These are phyloP conservation scores for Oreochromis grahami DNA, from an alignment of 2,797 vertebrate genomes.

Conservation along the genomic window DNA sequence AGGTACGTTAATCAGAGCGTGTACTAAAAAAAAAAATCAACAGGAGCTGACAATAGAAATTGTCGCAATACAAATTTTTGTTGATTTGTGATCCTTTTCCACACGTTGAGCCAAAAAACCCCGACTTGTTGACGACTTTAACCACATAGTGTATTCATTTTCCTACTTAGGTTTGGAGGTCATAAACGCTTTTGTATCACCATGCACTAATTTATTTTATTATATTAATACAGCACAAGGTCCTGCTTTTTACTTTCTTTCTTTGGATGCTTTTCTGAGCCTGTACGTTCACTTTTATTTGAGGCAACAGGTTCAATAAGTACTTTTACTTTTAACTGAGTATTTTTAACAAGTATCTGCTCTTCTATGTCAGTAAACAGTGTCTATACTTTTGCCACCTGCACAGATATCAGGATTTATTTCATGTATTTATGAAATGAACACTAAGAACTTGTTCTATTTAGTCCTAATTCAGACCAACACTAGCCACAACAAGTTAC, in stretches of 20 bases:
- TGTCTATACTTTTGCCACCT: background rate
- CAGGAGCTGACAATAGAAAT: no score
- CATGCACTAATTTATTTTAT: background rate
- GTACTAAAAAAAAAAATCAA: no score
- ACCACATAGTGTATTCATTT: background rate
- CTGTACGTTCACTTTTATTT: background rate
- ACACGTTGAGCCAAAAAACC: no score
- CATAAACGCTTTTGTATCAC: background rate
- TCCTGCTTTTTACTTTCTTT: background rate
- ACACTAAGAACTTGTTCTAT: background rate
- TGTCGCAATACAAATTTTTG: no score
- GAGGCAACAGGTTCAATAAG: background rate
- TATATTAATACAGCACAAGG: background rate
- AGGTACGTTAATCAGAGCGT: no score
- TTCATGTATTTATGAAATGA: background rate
- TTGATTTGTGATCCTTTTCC: no score
- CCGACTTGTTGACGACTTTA: no score
- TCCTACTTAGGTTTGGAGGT: background rate
- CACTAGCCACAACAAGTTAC: background rate
- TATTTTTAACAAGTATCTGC: background rate
- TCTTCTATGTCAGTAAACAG: background rate
- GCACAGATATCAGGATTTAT: background rate
- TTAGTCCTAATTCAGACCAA: background rate
- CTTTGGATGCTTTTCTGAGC: background rate
- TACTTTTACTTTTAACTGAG: background rate